Evolutionary conservation across 2,888 invertebrate genomes (phyloP).

Genomic region (Cinara cedri): DNA sequence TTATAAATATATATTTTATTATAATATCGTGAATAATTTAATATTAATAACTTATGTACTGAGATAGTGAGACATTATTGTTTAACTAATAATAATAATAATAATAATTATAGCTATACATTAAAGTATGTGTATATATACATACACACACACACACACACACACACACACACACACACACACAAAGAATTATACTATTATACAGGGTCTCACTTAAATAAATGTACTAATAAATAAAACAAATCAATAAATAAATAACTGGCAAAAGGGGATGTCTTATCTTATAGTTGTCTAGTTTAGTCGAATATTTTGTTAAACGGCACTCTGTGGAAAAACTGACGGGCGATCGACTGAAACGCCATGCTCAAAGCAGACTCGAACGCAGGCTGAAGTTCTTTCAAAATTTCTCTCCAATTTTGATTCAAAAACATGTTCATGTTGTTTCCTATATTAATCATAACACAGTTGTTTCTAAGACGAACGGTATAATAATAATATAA

Average conservation of each 20-base stretch:
- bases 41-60: neutral
- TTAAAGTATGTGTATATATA: too few species aligned
- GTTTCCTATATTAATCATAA: constrained; percentile 62
- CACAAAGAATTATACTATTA: too few species aligned
- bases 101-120: too few species aligned
- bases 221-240: constrained; percentile 10
- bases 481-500: too few species aligned
- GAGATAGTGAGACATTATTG: neutral
- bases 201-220: neutral
- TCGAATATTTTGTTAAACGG: constrained; percentile 62
- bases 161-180: too few species aligned
- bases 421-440: constrained; percentile 65
- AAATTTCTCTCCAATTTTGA: constrained; percentile 65
- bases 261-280: too few species aligned
- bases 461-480: neutral
- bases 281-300: neutral
- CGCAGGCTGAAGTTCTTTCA: constrained; percentile 63
- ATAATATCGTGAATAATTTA: too few species aligned
- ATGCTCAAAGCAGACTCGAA: constrained; percentile 62
- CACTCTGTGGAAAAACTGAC: constrained; percentile 63
- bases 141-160: too few species aligned
- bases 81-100: too few species aligned
- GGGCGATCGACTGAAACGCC: constrained; percentile 62
- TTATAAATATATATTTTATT: too few species aligned
- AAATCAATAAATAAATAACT: neutral